Base-by-base conservation (phyloP, 2,888 invertebrate genomes). In the Calameuta filiformis region DNA sequence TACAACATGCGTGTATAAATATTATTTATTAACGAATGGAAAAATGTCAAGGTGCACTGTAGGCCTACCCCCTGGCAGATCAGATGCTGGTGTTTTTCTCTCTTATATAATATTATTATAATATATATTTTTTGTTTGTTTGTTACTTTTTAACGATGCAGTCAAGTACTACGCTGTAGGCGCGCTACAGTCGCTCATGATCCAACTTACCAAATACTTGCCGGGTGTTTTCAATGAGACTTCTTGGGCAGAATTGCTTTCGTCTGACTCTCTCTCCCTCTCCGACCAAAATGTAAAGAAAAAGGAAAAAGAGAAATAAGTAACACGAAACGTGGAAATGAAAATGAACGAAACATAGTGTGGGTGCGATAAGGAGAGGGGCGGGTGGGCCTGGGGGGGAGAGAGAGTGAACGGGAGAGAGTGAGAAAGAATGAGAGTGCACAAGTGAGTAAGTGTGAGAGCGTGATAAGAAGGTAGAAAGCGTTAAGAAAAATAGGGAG, bases 11-110 rank as follows among this genome's bases (percentile, higher is more conserved):
- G 76, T 77, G 71, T 73, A 75, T 76, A 79, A 68, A 75, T 77
- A 77, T 80, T 82, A 83, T 83, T 82, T 83, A 83, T 83, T 82
- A 80, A 81, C 79, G 76, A 78, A 23, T 69, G 77, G 81, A 79
- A 76, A 83, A 80, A 81, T 75, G 79, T 81, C 78, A 82, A 83
- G 80, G 80, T 84, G 81, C 84, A 83, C 80, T 78, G 80, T 81
- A 84, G 81, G 84, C 83, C 83, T 85, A 85, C 79, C 82, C 75
- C 76, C 77, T 78, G 73, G 77, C 78, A 76, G 78, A 80, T 76
- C 80, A 76, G 77, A 77, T 78, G 73, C 76, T 79, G 76, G 68
- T 76, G 56, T 56, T 56, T 56, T 56, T 79, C 71, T 75, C 56
- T 69, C 56, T 56, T 23, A 56, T 56, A 56, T 56, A 56, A 56